These are phyloP conservation scores for Drosophila peninsularis DNA, from an alignment of 2,888 invertebrate species.

Conservation along the genomic window DNA sequence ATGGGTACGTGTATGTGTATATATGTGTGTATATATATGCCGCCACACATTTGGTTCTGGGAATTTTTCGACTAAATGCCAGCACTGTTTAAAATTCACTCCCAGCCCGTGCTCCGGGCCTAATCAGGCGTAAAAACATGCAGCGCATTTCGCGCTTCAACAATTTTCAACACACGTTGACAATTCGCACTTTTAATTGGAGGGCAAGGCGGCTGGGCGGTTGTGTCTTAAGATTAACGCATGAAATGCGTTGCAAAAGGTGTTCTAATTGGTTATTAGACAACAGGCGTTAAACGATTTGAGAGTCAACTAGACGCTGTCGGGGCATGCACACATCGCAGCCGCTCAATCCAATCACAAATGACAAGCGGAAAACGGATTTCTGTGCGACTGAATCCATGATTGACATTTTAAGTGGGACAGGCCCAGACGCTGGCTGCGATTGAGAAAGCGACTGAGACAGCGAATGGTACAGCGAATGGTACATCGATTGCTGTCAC, in stretches of 20 bases:
- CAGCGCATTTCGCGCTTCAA: slow-evolving; percentile 43
- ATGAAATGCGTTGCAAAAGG: slow-evolving; percentile 14
- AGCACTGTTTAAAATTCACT: background rate
- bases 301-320: background rate
- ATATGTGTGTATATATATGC: background rate
- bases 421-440: slow-evolving; percentile 21
- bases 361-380: slow-evolving; percentile 75
- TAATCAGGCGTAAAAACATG: slow-evolving; percentile 65
- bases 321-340: background rate
- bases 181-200: slow-evolving; percentile 71
- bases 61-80: slow-evolving; percentile 23
- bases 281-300: slow-evolving; percentile 18
- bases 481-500: slow-evolving; percentile 5
- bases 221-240: slow-evolving; percentile 25
- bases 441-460: background rate
- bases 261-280: slow-evolving; percentile 60
- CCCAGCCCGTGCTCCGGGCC: background rate
- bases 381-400: slow-evolving; percentile 63
- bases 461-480: background rate
- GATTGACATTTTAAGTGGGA: slow-evolving; percentile 66
- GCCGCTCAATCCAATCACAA: slow-evolving; percentile 51
- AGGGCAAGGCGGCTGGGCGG: background rate
- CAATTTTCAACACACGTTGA: slow-evolving; percentile 43
- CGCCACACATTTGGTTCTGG: slow-evolving; percentile 30
- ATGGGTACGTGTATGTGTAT: background rate